Evolutionary conservation across 2,797 vertebrate species (phyloP), one percentile per base, ranked within the genome.

Genomic region (Coilia nasus): DNA sequence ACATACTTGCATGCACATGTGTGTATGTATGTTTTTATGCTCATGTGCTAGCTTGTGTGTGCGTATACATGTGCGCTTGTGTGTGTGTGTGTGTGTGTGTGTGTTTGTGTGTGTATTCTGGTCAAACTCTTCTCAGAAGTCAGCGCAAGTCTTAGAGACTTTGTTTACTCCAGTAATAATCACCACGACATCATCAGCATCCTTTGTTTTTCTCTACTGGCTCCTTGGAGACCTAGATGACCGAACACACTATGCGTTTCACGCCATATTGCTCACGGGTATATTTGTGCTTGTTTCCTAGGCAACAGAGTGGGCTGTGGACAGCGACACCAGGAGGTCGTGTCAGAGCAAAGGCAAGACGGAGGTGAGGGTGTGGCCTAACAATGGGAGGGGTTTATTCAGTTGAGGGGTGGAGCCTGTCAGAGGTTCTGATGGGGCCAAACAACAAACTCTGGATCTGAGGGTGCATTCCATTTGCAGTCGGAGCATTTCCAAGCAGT

Each of bases 311-410:
- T 99, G 97, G 97, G 93, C 95, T 11, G 97, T 97, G 6, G 97
- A 96, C 9, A 97, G 97, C 88, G 96, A 97, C 83, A 98, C 97
- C 0, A 97, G 93, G 89, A 96, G 93, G 84, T 98, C 97, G 11
- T 99, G 98, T 94, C 97, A 97, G 91, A 99, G 97, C 93, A 99
- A 99, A 91, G 98, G 98, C 88, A 99, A 99, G 94, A 96, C 97
- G 1, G 96, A 98, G 97, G 98, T 96, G 84, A 85, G 85, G 31
- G 6, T 57, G 50, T 17, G 4, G n/a, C 1, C 28, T 21, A 12
- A 9, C 15, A 2, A 62, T 11, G 54, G 44, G 25, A 7, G 19
- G 56, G 59, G 46, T 6, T 41, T 14, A 23, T 57, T 21, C 6
- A 19, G 17, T 1, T 57, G 19, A 23, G 50, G n/a, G 28, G 17